Evolutionary conservation across 2,888 invertebrate genomes (phyloP), one percentile per base, ranked within the genome.

Genomic region (Drepanosiphum platanoidis): DNA sequence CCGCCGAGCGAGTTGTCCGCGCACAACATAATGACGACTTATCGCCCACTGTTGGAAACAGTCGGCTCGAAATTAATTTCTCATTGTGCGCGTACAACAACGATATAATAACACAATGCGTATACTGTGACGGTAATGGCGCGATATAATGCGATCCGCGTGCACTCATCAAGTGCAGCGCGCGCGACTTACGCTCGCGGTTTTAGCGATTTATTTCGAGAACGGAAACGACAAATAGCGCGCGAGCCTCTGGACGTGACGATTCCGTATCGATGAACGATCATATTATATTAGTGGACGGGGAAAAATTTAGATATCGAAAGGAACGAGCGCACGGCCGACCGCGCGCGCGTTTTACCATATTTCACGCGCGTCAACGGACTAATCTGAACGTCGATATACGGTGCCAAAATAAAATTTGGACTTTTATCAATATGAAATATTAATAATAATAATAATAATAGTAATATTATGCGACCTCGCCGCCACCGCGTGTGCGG

Each of bases 1-100:
- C n/a, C n/a, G n/a, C n/a, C n/a, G n/a, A n/a, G n/a, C n/a, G n/a
- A n/a, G n/a, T n/a, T n/a, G n/a, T n/a, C n/a, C n/a, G n/a, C n/a
- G n/a, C n/a, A n/a, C n/a, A n/a, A n/a, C 52, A 2, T 52, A 52
- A 52, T 52, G 3, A 22, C 52, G 1, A 52, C 52, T 22, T 52
- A 52, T 52, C n/a, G n/a, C 27, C 27, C n/a, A 27, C 46, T 13
- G 18, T 61, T 61, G 9, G n/a, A 22, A n/a, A 22, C 61, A 46
- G 18, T 72, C 18, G 30, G 11, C 72, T 42, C 18, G 27, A 71
- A 71, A 71, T n/a, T 30, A 42, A 71, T 39, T 71, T 71, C 36
- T 71, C 18, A 18, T 52, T 8, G 15, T 42, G 18, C n/a, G 39
- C 39, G 1, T 39, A 71, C 42, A 27, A 36, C 46, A 22, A 9